phyloP scores from a whole-genome alignment of 2,113 vertebrate species.

The Rhipidura dahli region DNA sequence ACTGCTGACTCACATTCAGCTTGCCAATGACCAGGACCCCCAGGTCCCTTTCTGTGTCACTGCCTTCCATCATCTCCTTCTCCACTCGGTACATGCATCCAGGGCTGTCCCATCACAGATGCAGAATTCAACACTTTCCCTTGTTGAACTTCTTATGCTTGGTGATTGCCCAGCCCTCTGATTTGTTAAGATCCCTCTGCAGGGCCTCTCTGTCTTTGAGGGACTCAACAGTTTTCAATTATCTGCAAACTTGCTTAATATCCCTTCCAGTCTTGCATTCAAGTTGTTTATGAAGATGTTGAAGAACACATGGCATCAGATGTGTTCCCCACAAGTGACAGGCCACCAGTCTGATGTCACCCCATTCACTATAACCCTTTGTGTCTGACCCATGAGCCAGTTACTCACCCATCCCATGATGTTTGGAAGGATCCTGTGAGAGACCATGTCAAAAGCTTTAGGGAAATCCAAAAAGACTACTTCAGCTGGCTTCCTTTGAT shows the following conservation, averaged over 20 bases:
- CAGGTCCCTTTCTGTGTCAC: background rate
- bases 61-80: background rate
- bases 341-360: background rate
- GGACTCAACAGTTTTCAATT: background rate
- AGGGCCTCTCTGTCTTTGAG: background rate
- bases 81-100: too few species aligned
- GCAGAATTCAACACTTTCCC: background rate
- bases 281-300: background rate
- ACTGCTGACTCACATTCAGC: background rate
- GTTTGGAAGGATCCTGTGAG: background rate
- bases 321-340: background rate
- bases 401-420: background rate
- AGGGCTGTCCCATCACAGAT: background rate
- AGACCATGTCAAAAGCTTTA: background rate
- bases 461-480: background rate
- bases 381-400: background rate
- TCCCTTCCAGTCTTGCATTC: background rate
- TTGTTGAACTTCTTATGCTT: background rate
- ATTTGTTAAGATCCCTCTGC: background rate
- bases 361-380: background rate
- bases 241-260: background rate
- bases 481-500: background rate
- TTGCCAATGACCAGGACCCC: fast-evolving
- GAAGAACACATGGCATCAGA: background rate
- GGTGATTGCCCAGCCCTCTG: background rate